Evolutionary conservation across 2,113 vertebrate species (phyloP).

Genomic region (Edolisoma coerulescens): DNA sequence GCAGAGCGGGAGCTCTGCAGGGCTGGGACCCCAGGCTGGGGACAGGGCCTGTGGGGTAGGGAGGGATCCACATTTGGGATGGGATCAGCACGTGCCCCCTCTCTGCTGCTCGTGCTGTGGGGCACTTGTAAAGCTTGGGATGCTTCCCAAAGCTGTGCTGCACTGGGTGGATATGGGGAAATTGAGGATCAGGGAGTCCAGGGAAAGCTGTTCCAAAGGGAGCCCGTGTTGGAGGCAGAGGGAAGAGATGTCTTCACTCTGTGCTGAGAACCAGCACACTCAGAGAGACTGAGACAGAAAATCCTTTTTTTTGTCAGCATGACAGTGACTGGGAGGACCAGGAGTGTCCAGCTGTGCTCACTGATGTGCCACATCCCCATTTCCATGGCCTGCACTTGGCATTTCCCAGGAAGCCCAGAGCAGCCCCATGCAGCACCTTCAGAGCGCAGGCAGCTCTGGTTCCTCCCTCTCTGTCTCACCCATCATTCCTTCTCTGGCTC

Average conservation of each 20-base stretch:
- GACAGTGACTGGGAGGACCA: fast-evolving
- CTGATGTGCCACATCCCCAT: fast-evolving
- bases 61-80: fast-evolving
- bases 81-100: neutral
- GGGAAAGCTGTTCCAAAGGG: neutral
- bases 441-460: neutral
- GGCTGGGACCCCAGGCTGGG: neutral
- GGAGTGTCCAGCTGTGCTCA: neutral
- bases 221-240: neutral
- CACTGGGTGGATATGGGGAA: neutral
- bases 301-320: neutral
- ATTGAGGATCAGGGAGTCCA: neutral
- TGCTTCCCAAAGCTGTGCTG: neutral
- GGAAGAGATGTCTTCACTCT: too few species aligned
- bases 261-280: neutral
- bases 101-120: neutral
- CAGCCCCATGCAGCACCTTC: neutral
- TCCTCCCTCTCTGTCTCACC: neutral
- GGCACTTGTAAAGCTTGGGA: neutral
- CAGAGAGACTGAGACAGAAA: neutral
- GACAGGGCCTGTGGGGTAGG: neutral
- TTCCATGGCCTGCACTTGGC: neutral
- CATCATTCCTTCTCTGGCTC: neutral
- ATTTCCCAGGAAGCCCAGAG: neutral
- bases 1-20: neutral